Conservation (phyloP, 2,888 invertebrate genomes). For the Tribolium freemani region DNA sequence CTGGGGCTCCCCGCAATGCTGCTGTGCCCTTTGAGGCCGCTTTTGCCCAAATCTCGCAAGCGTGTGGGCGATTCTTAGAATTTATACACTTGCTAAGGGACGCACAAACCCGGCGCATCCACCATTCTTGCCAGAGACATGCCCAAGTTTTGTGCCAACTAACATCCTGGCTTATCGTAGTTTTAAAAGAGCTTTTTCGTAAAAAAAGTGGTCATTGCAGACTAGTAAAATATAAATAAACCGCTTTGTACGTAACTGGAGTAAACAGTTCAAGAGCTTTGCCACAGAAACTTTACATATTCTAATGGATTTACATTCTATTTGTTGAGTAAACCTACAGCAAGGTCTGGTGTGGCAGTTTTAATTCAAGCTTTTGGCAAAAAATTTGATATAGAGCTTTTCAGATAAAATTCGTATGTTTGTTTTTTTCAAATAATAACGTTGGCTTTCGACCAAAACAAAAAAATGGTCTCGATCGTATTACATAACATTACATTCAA, state of each 20-base stretch:
- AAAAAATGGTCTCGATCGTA: no score
- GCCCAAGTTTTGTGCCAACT: neutral
- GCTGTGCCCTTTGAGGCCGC: conserved; percentile 29
- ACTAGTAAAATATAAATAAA: neutral
- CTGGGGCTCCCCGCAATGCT: conserved; percentile 48
- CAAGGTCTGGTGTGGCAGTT: neutral
- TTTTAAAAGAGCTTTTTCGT: neutral
- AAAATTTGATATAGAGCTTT: neutral
- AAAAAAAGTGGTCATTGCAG: neutral
- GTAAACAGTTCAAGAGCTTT: neutral
- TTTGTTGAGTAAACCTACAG: neutral
- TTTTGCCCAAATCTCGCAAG: conserved; percentile 29
- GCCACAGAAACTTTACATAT: neutral
- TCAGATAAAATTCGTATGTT: neutral
- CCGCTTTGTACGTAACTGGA: neutral
- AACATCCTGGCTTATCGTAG: neutral
- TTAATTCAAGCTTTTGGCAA: neutral
- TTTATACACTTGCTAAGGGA: neutral
- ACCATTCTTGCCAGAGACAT: neutral
- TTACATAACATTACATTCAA: no score
- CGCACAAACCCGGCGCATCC: conserved; percentile 25
- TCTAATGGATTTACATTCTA: neutral
- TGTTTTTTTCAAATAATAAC: neutral
- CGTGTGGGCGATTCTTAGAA: conserved; percentile 29
- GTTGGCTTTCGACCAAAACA: no score